Conservation (phyloP, 2,888 invertebrate genomes). For the Timema podura region DNA sequence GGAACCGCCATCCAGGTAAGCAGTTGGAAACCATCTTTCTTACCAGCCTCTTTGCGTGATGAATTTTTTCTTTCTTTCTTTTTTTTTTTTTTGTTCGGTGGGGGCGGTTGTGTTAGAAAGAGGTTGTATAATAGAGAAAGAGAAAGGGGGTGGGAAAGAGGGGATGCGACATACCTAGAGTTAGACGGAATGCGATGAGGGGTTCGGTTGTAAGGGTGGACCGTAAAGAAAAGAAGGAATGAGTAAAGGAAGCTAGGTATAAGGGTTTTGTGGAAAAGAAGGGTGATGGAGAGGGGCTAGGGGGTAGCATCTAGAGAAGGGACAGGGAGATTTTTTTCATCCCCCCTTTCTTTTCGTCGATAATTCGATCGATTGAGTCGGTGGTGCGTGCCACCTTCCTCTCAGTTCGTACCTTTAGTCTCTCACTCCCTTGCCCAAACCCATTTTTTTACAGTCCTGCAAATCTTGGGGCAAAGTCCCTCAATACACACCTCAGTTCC, state of each 20-base stretch:
- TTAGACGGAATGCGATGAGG: slow-evolving; percentile 13
- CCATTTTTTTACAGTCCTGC: background rate
- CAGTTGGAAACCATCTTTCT: too few relatives aligned
- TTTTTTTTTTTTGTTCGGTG: too few relatives aligned
- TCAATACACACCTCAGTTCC: slow-evolving; percentile 18
- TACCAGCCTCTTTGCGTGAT: slow-evolving; percentile 13
- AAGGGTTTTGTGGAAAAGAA: background rate
- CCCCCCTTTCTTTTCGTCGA: slow-evolving; percentile 22
- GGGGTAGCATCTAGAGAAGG: background rate
- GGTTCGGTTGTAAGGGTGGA: background rate
- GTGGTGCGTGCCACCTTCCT: slow-evolving; percentile 41
- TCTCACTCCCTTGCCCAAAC: slow-evolving; percentile 20
- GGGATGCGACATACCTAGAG: slow-evolving; percentile 12
- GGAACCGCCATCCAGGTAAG: too few relatives aligned
- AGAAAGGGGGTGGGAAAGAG: slow-evolving; percentile 13
- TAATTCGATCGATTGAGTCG: slow-evolving; percentile 38
- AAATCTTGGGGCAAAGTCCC: background rate
- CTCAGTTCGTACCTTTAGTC: slow-evolving; percentile 25
- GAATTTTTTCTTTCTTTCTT: slow-evolving; percentile 12
- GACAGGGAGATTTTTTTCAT: slow-evolving; percentile 2
- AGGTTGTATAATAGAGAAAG: slow-evolving; percentile 14
- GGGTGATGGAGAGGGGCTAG: background rate
- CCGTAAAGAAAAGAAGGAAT: slow-evolving; percentile 17
- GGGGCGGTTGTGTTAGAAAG: too few relatives aligned
- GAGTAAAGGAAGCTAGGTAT: slow-evolving; percentile 9